Base-by-base conservation (phyloP, 64 coral and sea anemone species). In the Astreopora myriophthalma region DNA sequence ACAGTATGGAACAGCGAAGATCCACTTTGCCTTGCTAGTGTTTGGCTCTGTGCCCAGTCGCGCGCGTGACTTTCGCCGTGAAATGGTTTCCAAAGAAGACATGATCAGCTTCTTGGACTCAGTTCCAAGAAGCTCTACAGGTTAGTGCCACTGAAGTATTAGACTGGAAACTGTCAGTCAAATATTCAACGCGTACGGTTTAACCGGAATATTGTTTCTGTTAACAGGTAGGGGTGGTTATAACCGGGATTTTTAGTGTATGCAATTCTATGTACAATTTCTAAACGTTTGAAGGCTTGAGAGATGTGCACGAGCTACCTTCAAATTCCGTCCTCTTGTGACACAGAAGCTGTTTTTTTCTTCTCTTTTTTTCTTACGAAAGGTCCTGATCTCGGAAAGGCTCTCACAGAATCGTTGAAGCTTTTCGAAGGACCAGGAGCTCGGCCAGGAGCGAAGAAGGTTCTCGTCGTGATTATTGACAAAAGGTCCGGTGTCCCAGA, bases 401-500 rank as follows among this genome's bases (percentile, higher is more conserved):
- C 79, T 83, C 34, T 83, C 0, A 61, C 10, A 11, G 79, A 83
- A 34, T 83, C 79, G 36, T 19, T 39, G 6, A 83, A 83, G 31
- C 31, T 83, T 20, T 83, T 83, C 25, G 19, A 83, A n/a, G 79
- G 10, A 24, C 19, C 52, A 64, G 79, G 79, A 64, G 55, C 79
- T 83, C 79, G 79, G 7, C 79, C 79, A 16, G 23, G 52, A 14
- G 55, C 79, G 8, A 62, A 55, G 19, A 83, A 76, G 29, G 72
- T 92, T 5, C 69, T 92, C 14, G 91, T 97, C 11, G 66, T 97
- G 24, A 94, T 97, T 0, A 86, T 86, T 11, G 95, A 97, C 81
- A 97, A 87, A 63, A 87, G 73, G 27, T 97, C 95, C 31, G 91
- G 82, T 30, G 93, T 80, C 48, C 29, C 26, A 22, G 32, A 55